These are phyloP conservation scores for Syngnathus floridae DNA, from an alignment of 2,113 vertebrate species.

Conservation along the genomic window DNA sequence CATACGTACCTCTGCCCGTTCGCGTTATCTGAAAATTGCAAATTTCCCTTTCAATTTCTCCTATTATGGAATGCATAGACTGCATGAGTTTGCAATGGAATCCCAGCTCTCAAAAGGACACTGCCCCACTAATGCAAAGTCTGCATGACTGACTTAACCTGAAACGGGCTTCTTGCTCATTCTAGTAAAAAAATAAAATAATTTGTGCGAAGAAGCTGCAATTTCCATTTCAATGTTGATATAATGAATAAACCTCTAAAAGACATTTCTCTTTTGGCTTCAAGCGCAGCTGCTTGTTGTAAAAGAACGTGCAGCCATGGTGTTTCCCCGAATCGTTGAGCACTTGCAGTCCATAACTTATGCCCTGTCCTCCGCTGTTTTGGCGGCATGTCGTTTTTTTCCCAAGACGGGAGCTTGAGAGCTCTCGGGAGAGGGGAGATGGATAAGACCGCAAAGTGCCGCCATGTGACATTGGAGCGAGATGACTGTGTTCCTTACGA, in stretches of 20 bases:
- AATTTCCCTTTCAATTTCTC: no score
- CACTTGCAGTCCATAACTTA: constrained; percentile 45
- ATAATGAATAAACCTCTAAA: background rate
- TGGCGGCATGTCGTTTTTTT: constrained; percentile 51
- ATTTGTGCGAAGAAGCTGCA: background rate
- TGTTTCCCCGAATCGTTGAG: constrained; percentile 36
- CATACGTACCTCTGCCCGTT: no score
- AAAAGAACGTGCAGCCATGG: constrained; percentile 27
- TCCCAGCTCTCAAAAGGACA: no score
- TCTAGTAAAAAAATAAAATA: no score
- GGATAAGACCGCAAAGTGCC: constrained; percentile 36
- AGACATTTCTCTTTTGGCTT: background rate
- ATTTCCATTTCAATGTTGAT: background rate
- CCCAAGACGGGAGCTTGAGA: constrained; percentile 40
- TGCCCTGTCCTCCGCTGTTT: constrained; percentile 48
- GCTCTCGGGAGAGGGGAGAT: constrained; percentile 26
- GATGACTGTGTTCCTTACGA: constrained; percentile 50
- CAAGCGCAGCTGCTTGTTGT: constrained; percentile 38
- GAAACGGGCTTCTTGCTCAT: background rate
- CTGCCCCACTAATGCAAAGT: no score
- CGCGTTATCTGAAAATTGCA: no score
- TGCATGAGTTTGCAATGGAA: no score
- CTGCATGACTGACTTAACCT: no score
- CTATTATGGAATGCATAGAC: no score
- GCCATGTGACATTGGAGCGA: constrained; percentile 49